Base-by-base conservation (phyloP, 2,888 invertebrate species). In the Rotaria socialis region DNA sequence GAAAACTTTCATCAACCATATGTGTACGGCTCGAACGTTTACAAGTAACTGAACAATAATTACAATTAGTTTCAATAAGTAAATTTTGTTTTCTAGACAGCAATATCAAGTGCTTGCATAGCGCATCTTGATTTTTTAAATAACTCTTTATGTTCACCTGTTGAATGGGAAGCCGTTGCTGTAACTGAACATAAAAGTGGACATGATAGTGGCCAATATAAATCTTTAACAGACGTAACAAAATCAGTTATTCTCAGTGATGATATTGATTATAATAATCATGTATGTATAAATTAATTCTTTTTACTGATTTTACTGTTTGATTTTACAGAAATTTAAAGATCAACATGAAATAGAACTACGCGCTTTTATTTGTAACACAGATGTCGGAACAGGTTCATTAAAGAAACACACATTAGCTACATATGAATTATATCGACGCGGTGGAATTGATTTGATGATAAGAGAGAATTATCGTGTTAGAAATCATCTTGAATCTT, bases 121-220 rank as follows among this genome's bases (percentile, higher is more conserved):
- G 99, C 99, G 91, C 98, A 99, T 92, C 93, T 99, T 91, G 99
- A 99, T 92, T 99, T 97, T 91, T 94, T 98, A 93, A 95, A 94
- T 92, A 84, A 84, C 2, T 89, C 58, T n/a, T 4, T 11, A n/a
- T 58, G 58, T 58, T 24, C 58, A 58, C 0, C n/a, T 10, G n/a
- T 10, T n/a, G 84, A 86, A n/a, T 58, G 58, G 58, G n/a, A 58
- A 58, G n/a, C 58, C 10, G 58, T 58, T 58, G 58, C 58, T 58
- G n/a, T 58, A 58, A 11, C n/a, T n/a, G 58, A 58, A 58, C 16
- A 58, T n/a, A 58, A 4, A 58, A 58, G 35, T 35, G 19, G 35
- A 35, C 24, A 35, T 35, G 86, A 86, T 24, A 74, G 24, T 80
- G 67, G 85, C 27, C 86, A 86, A 16, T 86, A 86, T 35, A 86